Evolutionary conservation across 2,797 vertebrate species (phyloP).

Genomic region (Lagorchestes hirsutus): DNA sequence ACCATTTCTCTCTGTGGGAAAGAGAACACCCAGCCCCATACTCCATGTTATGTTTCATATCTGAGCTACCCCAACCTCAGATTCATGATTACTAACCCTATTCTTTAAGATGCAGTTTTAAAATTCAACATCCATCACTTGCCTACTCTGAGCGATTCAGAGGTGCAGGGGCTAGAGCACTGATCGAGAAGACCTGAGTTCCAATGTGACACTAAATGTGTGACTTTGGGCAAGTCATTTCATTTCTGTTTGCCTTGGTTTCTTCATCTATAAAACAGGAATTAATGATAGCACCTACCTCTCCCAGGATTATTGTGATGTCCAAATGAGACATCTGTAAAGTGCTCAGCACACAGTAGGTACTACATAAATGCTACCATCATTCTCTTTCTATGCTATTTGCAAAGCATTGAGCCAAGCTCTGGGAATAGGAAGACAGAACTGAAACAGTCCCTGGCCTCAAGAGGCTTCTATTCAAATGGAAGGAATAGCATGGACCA

Average conservation of each 20-base stretch:
- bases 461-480: not conserved
- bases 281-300: not conserved
- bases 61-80: not conserved
- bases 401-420: not conserved
- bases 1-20: constrained; percentile 96
- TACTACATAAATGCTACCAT: not conserved
- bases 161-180: not conserved
- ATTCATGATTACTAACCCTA: not conserved
- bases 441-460: not conserved
- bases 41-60: not conserved
- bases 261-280: not conserved
- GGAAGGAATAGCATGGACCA: not conserved
- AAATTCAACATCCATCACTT: not conserved
- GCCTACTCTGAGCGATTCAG: not conserved
- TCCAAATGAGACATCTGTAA: not conserved
- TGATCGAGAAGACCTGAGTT: not conserved
- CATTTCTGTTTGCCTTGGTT: not conserved
- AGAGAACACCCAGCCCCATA: not conserved
- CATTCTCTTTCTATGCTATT: too few species aligned
- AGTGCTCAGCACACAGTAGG: not conserved
- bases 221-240: not conserved
- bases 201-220: not conserved
- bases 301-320: not conserved
- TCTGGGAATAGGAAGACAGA: not conserved
- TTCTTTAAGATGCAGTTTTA: not conserved